These are phyloP conservation scores for Orthonychiurus folsomi DNA, from an alignment of 2,888 invertebrate species.

Conservation along the genomic window DNA sequence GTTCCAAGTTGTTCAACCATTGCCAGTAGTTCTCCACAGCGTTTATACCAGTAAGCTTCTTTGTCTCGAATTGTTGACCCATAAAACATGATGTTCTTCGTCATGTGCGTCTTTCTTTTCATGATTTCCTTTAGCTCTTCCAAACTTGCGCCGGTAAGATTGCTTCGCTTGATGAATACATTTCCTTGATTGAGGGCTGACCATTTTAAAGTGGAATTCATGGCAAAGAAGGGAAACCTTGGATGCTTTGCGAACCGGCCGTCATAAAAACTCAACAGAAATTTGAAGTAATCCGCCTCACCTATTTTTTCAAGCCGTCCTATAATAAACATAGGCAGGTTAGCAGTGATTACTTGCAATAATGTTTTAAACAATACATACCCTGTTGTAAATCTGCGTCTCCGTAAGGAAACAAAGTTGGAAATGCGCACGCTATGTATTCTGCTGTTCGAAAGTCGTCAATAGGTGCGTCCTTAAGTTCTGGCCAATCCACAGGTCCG, in stretches of 20 bases:
- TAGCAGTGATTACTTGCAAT: too few species aligned
- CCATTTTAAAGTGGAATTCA: conserved; percentile 3
- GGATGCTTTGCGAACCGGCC: conserved; percentile 3
- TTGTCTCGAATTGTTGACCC: not conserved
- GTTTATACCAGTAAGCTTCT: not conserved
- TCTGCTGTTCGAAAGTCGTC: conserved; percentile 2
- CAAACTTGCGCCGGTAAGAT: not conserved
- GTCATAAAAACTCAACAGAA: not conserved
- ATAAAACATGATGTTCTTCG: not conserved
- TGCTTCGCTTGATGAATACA: not conserved
- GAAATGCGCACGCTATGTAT: conserved; percentile 5
- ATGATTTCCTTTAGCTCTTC: not conserved
- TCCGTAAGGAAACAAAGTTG: not conserved
- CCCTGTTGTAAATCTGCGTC: not conserved
- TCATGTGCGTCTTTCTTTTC: not conserved
- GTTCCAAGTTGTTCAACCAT: conserved; percentile 5
- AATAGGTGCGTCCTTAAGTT: not conserved
- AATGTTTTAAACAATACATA: too few species aligned
- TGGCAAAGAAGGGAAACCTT: conserved; percentile 5
- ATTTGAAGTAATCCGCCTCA: not conserved
- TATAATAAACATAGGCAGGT: too few species aligned
- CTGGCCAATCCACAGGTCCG: not conserved
- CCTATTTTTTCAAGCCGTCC: not conserved
- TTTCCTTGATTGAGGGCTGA: not conserved
- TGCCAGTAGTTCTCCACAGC: not conserved